Percentiles rank a stretch among this genome's conserved stretches.
These are phyloP conservation scores for Sebastes itinus DNA, from an alignment of 2,797 vertebrate genomes.

Conservation along the genomic window DNA sequence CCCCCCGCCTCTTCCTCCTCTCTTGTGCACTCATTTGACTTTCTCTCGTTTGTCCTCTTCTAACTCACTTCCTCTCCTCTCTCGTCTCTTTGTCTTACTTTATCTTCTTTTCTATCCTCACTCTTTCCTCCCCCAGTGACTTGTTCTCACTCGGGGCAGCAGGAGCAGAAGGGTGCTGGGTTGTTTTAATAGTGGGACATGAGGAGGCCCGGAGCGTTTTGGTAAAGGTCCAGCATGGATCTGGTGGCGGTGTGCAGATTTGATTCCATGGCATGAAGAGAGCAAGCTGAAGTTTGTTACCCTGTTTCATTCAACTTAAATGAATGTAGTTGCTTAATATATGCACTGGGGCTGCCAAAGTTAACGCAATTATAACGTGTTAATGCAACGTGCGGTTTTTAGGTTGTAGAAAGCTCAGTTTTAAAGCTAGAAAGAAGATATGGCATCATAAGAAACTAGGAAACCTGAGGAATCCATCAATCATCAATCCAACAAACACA, in stretches of 20 bases:
- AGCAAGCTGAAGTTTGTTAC: neutral
- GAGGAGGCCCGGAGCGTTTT: conserved; percentile 58
- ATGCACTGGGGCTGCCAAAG: neutral
- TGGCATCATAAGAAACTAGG: no score
- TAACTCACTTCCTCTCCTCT: neutral
- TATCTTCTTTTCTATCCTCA: neutral
- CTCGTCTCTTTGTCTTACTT: neutral
- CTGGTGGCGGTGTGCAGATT: conserved; percentile 47
- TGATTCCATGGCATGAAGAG: conserved; percentile 23
- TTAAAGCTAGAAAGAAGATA: no score
- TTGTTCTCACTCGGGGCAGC: conserved; percentile 32
- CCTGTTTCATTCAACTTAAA: neutral
- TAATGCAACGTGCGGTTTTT: no score
- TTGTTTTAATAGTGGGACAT: conserved; percentile 54
- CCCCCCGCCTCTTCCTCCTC: neutral
- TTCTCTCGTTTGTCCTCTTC: neutral
- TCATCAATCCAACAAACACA: no score
- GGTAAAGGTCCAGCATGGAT: conserved; percentile 48
- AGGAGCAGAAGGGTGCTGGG: conserved; percentile 38
- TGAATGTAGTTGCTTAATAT: neutral
- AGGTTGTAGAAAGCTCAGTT: no score
- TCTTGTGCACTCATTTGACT: neutral
- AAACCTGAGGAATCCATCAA: no score
- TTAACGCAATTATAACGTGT: no score
- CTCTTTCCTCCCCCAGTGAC: conserved; percentile 12